Evolutionary conservation across 35 echinoderm and acorn worm species (phyloP).

Genomic region (Lytechinus pictus): DNA sequence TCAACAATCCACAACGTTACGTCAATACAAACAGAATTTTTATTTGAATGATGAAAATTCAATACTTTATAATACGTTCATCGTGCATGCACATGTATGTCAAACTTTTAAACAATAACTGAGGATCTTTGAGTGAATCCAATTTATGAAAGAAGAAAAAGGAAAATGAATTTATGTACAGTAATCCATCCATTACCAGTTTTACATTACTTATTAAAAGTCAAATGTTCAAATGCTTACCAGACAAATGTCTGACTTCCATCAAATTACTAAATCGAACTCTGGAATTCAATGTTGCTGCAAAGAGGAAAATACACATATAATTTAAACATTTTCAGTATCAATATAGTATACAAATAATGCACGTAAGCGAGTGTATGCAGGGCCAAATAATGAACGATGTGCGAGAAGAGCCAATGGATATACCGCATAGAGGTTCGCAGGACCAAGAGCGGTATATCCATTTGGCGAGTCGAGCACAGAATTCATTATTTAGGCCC

Average conservation of each 20-base stretch:
- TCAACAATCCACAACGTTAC: background rate
- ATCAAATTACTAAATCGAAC: conserved; percentile 86
- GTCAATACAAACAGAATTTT: background rate
- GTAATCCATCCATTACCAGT: no score
- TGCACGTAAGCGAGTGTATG: no score
- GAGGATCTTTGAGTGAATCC: background rate
- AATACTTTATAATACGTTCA: background rate
- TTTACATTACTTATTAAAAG: no score
- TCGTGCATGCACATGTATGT: background rate
- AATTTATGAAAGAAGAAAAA: background rate
- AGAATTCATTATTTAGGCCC: no score
- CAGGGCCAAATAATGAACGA: no score
- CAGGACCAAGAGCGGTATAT: no score
- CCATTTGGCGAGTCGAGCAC: no score
- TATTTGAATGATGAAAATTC: background rate
- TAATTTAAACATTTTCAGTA: no score
- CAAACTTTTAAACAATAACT: background rate
- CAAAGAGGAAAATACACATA: conserved; percentile 18
- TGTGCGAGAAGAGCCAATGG: no score
- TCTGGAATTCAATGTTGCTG: conserved; percentile 66
- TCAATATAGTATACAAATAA: no score
- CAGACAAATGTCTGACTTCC: conserved; percentile 86
- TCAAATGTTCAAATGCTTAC: conserved; percentile 38
- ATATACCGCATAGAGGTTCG: no score
- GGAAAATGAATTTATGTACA: no score